These are phyloP conservation scores for Graptemys geographica DNA, from an alignment of 2,797 vertebrate species.

Conservation along the genomic window DNA sequence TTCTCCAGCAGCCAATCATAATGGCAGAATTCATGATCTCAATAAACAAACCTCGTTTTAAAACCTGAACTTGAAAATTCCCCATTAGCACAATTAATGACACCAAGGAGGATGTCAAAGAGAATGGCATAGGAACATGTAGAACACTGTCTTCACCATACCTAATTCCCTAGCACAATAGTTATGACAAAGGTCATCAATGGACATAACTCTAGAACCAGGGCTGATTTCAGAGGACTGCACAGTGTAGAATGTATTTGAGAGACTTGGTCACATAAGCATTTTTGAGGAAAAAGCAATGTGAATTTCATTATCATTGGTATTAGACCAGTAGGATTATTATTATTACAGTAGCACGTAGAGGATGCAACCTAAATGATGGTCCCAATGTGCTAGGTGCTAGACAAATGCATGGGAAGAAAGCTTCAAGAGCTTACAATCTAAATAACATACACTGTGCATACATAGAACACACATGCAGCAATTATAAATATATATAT, in stretches of 20 bases:
- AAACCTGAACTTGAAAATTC: background rate
- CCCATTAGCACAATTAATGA: background rate
- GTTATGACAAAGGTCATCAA: background rate
- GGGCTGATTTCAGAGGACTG: background rate
- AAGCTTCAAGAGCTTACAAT: background rate
- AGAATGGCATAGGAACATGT: background rate
- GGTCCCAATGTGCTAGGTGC: background rate
- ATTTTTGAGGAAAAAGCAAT: background rate
- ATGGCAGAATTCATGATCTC: background rate
- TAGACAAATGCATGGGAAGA: background rate
- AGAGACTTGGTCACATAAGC: background rate
- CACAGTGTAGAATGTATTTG: background rate
- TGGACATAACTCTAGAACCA: background rate
- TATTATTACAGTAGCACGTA: background rate
- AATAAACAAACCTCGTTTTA: background rate
- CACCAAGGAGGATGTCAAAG: background rate
- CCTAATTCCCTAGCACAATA: rapidly evolving
- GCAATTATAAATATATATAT: rapidly evolving
- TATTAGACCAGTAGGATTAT: background rate
- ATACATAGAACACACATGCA: background rate
- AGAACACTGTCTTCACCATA: background rate
- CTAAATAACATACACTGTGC: rapidly evolving
- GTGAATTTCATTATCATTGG: rapidly evolving
- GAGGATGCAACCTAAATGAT: background rate
- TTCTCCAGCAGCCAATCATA: background rate